Evolutionary conservation across 2,113 vertebrate species (phyloP).

Genomic region (Chlamydotis undulata): DNA sequence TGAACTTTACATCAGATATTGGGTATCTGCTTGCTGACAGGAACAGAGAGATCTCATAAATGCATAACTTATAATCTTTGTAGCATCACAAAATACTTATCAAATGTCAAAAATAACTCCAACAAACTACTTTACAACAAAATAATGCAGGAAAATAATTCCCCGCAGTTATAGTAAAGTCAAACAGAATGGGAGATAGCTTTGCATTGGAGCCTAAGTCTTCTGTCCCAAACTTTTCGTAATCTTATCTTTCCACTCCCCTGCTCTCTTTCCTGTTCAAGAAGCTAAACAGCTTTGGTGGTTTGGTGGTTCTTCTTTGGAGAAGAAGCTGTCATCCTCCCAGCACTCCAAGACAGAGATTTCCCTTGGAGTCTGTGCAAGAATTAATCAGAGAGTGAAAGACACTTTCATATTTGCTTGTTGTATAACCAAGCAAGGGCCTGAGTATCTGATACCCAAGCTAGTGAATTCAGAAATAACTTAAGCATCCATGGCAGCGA

Average conservation of each 20-base stretch:
- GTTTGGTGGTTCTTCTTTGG: neutral
- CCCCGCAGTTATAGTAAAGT: neutral
- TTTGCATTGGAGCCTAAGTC: neutral
- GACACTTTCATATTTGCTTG: neutral
- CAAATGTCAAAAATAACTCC: neutral
- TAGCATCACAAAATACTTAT: neutral
- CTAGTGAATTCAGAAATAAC: neutral
- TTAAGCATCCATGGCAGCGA: neutral
- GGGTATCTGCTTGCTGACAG: neutral
- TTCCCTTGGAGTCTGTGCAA: neutral
- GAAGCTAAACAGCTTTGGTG: neutral
- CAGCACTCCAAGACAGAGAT: neutral
- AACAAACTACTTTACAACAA: neutral
- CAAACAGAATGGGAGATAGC: neutral
- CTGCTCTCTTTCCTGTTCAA: neutral
- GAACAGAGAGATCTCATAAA: neutral
- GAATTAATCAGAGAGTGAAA: neutral
- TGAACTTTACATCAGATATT: neutral
- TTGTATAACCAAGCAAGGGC: neutral
- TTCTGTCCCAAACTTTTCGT: neutral
- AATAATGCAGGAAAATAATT: neutral
- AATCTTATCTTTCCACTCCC: neutral
- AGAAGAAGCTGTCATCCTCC: neutral
- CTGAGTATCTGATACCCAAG: neutral
- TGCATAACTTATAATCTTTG: neutral